A percentile compares a stretch with the other conserved stretches of the same genome.
These are phyloP conservation scores for Trematocara marginatum DNA, from an alignment of 2,113 vertebrate genomes.

Conservation along the genomic window DNA sequence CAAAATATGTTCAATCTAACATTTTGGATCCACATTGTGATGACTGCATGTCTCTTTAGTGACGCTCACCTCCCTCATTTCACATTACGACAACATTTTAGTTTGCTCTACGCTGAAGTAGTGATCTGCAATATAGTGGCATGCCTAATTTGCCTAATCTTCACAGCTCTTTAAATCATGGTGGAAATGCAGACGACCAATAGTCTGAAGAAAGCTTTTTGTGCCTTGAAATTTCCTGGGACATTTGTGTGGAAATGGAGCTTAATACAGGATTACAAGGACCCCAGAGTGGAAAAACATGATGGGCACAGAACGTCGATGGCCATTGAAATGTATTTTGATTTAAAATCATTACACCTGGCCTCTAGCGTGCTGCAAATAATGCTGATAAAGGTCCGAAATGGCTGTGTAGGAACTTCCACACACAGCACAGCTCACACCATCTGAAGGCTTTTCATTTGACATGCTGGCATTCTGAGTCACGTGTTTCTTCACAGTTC, in stretches of 20 bases:
- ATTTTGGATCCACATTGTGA: background rate
- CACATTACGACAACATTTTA: background rate
- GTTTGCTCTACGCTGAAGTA: background rate
- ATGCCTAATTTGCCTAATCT: background rate
- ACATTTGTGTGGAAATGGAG: background rate
- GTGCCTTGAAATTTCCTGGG: background rate
- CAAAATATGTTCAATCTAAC: background rate
- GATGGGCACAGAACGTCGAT: background rate
- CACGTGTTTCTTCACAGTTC: background rate
- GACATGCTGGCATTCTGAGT: background rate
- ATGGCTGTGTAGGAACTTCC: constrained; percentile 47
- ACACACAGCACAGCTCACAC: constrained; percentile 65
- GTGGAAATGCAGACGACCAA: background rate
- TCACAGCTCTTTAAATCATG: background rate
- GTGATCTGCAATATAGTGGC: background rate
- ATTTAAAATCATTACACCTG: constrained; percentile 45
- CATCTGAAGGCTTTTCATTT: background rate
- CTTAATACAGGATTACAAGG: background rate
- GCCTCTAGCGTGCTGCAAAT: constrained; percentile 73
- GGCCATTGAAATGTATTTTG: fast-evolving
- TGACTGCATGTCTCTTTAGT: background rate
- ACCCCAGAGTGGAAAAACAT: background rate
- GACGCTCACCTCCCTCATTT: background rate
- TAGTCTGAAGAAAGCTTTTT: background rate
- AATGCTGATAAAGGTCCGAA: constrained; percentile 72